phyloP scores from a whole-genome alignment of 2,113 vertebrate genomes.

The Engraulis encrasicolus region DNA sequence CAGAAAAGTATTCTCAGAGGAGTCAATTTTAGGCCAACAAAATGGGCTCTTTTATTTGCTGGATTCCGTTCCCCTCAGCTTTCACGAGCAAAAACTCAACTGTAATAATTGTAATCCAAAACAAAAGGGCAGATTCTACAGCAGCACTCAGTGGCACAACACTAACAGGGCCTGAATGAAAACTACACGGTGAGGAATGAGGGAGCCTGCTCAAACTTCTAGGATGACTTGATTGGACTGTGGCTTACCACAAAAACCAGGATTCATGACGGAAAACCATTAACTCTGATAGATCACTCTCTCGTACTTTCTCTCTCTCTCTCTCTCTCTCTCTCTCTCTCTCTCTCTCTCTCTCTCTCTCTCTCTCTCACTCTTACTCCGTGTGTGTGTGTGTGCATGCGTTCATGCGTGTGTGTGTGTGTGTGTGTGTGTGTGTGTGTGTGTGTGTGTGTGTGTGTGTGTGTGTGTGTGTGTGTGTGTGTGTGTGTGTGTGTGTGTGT shows the following conservation, averaged over 20 bases:
- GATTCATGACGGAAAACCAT: conserved; percentile 32
- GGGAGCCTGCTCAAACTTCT: neutral
- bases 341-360: too few species aligned
- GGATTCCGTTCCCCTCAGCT: neutral
- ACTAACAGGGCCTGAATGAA: neutral
- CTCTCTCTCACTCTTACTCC: too few species aligned
- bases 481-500: conserved; percentile 26
- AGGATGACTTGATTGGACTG: conserved; percentile 42
- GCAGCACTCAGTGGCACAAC: neutral
- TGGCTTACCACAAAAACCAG: conserved; percentile 46
- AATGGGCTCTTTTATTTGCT: neutral
- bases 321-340: too few species aligned
- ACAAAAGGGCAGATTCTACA: conserved; percentile 40
- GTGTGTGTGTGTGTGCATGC: too few species aligned
- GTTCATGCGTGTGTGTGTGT: too few species aligned
- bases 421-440: too few species aligned
- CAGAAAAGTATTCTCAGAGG: neutral
- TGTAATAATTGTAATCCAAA: conserved; percentile 14
- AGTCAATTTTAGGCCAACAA: neutral
- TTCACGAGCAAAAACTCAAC: neutral
- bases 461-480: too few species aligned
- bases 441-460: too few species aligned
- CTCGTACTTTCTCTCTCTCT: neutral
- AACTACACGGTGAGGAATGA: neutral
- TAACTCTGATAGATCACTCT: conserved; percentile 9